phyloP scores from a whole-genome alignment of 2,113 vertebrate species.

The Hassar affinis region DNA sequence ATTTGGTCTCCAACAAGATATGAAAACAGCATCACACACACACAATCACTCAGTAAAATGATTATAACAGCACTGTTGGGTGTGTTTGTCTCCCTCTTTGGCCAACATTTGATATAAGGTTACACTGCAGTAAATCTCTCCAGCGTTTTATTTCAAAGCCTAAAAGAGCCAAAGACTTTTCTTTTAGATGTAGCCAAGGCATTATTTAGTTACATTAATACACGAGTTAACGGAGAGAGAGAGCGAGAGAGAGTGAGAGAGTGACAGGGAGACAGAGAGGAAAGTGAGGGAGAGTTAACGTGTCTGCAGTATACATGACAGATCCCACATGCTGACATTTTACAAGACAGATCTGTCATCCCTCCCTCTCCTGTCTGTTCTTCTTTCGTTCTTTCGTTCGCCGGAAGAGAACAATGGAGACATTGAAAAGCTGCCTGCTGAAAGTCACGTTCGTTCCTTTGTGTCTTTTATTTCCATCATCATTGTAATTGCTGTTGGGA shows the following conservation, averaged over 20 bases:
- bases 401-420: conserved; percentile 50
- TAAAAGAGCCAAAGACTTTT: neutral
- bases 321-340: conserved; percentile 47
- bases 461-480: conserved; percentile 55
- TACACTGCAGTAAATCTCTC: conserved; percentile 2
- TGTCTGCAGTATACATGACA: conserved; percentile 35
- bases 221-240: neutral
- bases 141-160: neutral
- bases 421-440: conserved; percentile 46
- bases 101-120: neutral
- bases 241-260: conserved; percentile 6
- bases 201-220: conserved; percentile 8
- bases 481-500: conserved; percentile 55
- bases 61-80: neutral
- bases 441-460: conserved; percentile 52
- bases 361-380: conserved; percentile 33
- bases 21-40: conserved; percentile 41
- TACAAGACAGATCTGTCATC: conserved; percentile 46
- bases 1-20: neutral
- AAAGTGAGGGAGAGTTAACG: conserved; percentile 17
- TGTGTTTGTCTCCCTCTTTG: neutral
- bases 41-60: conserved; percentile 44
- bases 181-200: neutral
- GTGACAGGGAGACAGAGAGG: conserved; percentile 27
- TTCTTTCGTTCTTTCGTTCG: conserved; percentile 27